phyloP scores from a whole-genome alignment of 1,140 invertebrate species.

The Archegozetes longisetosus region DNA sequence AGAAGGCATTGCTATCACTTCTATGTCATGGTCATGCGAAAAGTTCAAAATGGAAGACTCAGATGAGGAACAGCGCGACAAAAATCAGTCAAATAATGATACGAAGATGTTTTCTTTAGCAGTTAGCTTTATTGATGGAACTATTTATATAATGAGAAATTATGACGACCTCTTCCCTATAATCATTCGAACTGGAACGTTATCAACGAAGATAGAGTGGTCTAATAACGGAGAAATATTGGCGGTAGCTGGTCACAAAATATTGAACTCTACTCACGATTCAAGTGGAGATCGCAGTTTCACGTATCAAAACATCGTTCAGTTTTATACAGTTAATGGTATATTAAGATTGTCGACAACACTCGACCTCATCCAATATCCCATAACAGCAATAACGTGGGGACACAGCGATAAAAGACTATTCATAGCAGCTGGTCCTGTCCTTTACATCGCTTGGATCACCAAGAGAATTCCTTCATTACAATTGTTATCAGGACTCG shows the following conservation, averaged over 20 bases:
- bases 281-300: neutral
- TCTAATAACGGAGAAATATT: constrained; percentile 80
- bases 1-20: constrained; percentile 54
- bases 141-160: constrained; percentile 66
- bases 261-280: neutral
- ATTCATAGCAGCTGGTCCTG: constrained; percentile 72
- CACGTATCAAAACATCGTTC: constrained; percentile 46
- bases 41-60: constrained; percentile 96
- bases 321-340: constrained; percentile 45
- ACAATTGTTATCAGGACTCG: constrained; percentile 65
- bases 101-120: constrained; percentile 49
- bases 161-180: constrained; percentile 82
- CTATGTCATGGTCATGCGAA: constrained; percentile 90
- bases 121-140: constrained; percentile 70
- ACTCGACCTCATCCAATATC: constrained; percentile 38
- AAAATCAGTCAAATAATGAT: constrained; percentile 2
- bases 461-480: constrained; percentile 55
- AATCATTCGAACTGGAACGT: constrained; percentile 61
- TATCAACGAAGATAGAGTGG: constrained; percentile 73
- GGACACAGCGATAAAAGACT: constrained; percentile 88
- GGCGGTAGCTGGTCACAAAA: constrained; percentile 58
- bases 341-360: neutral
- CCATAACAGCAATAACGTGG: constrained; percentile 86
- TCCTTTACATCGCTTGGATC: constrained; percentile 75
- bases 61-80: constrained; percentile 39